Evolutionary conservation across 2,888 invertebrate species (phyloP), one percentile per base, ranked within the genome.

Genomic region (Aquatica leii): DNA sequence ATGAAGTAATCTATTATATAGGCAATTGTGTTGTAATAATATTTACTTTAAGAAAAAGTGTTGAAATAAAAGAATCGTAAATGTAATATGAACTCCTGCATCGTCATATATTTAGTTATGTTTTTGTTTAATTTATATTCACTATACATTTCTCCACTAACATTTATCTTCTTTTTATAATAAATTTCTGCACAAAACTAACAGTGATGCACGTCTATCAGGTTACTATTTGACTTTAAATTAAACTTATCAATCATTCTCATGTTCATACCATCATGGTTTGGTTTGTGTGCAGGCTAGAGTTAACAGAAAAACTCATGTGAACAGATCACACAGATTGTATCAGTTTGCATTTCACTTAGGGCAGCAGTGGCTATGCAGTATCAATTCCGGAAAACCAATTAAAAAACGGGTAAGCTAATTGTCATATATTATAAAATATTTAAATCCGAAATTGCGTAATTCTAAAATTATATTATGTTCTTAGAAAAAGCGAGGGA

Each of bases 351-450:
- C 84, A 84, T 86, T 86, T 87, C 85, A 86, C 87, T 85, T 87
- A 91, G 92, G 91, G 90, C 90, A 91, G 90, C 91, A 91, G 91
- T 91, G 91, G 90, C 86, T 87, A 84, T 85, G 86, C 82, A 86
- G 84, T 80, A 80, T 83, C 84, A 85, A 74, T 70, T 66, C 75
- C 62, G 85, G 86, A 80, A 84, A 81, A 77, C 82, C 86, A 81
- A 83, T 76, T 82, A 82, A 82, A 84, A 88, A 87, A 85, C 86
- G 85, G 84, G 88, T 88, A 84, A 83, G 82, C 20, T 60, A 59
- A n/a, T 15, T 52, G 35, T 63, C 53, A 51, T 37, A 12, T 37
- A n/a, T n/a, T 37, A 9, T 31, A 31, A 6, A 31, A 31, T 31
- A 4, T 31, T 31, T 31, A 31, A 6, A 31, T 31, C 4, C 31